Evolutionary conservation across 30 jellyfish, hydroid and myxozoan species (phyloP), one percentile per base, ranked within the genome.

Genomic region (Aurelia aurita complex sp. Pacific): DNA sequence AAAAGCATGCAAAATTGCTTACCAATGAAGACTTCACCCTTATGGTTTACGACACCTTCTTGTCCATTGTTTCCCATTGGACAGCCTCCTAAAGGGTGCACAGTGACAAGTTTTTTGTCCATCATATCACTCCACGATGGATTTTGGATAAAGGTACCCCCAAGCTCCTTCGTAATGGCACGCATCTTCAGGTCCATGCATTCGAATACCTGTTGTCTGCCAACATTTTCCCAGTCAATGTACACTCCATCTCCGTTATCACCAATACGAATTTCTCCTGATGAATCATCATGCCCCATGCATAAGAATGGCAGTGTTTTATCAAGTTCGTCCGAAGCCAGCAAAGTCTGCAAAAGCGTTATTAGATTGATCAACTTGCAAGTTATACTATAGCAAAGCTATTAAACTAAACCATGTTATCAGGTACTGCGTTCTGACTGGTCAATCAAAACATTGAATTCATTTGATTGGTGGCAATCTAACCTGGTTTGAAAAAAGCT

Each of bases 71-170:
- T 38, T 10, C 74, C 90, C 90, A 81, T 81, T 54, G 84, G 73
- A 50, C 90, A 81, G 33, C 90, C 90, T 10, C 90, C 90, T 15
- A 81, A 63, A 67, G 90, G 90, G 62, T 81, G 90, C 10, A 68
- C 90, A 50, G 90, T 52, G 64, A 67, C 74, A 19, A 81, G 72
- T 42, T 67, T 16, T 33, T 67, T 81, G 19, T 52, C 75, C 36
- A 81, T 8, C 29, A 19, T 12, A 19, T 67, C 62, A 29, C 87
- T 65, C 90, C 90, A 81, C 3, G 40, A 5, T 5, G 90, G 90
- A 67, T 81, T 81, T 15, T 15, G 29, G 4, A 81, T 13, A 67
- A 32, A 51, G 35, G 84, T 81, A 29, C 90, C 90, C 6, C 85
- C 90, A 19, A 81, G 52, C 61, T 67, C 74, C 14, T 40, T 51